These are phyloP conservation scores for Athalia circularis DNA, from an alignment of 2,888 invertebrate genomes.

Conservation along the genomic window DNA sequence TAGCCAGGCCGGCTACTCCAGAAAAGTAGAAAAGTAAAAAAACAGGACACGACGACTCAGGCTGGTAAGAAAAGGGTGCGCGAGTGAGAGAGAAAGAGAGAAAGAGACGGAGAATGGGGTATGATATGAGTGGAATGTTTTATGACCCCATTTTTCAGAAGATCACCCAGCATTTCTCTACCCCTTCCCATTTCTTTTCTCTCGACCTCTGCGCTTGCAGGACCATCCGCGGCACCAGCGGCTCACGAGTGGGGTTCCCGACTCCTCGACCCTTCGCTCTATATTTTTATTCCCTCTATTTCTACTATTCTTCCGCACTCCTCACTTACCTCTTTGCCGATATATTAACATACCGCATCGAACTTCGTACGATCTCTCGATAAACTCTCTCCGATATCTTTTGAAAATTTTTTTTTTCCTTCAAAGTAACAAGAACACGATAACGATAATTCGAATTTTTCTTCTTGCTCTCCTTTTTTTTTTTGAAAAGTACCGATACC, in stretches of 20 bases:
- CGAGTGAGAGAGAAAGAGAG: slow-evolving; percentile 41
- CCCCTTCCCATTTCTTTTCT: slow-evolving; percentile 36
- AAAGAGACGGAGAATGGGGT: slow-evolving; percentile 54
- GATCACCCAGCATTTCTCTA: slow-evolving; percentile 61
- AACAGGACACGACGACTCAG: too few relatives aligned
- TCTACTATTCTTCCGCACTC: not conserved
- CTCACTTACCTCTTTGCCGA: not conserved
- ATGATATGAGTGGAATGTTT: slow-evolving; percentile 67
- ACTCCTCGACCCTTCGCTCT: slow-evolving; percentile 12
- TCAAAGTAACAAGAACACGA: too few relatives aligned
- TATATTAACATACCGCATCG: slow-evolving; percentile 36
- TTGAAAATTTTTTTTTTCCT: slow-evolving; percentile 4
- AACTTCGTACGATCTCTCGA: not conserved
- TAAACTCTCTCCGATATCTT: not conserved
- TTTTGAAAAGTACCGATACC: not conserved
- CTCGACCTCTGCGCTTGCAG: slow-evolving; percentile 17
- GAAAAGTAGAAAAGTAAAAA: too few relatives aligned
- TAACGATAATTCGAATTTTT: not conserved
- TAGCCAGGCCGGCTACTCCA: too few relatives aligned
- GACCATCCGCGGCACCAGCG: too few relatives aligned
- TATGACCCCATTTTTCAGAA: slow-evolving; percentile 68
- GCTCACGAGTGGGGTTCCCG: not conserved
- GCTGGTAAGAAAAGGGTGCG: slow-evolving; percentile 14
- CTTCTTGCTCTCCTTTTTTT: not conserved
- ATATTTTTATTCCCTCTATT: slow-evolving; percentile 30